These are phyloP conservation scores for Ostrea edulis DNA, from an alignment of 1,140 invertebrate species.

Conservation along the genomic window DNA sequence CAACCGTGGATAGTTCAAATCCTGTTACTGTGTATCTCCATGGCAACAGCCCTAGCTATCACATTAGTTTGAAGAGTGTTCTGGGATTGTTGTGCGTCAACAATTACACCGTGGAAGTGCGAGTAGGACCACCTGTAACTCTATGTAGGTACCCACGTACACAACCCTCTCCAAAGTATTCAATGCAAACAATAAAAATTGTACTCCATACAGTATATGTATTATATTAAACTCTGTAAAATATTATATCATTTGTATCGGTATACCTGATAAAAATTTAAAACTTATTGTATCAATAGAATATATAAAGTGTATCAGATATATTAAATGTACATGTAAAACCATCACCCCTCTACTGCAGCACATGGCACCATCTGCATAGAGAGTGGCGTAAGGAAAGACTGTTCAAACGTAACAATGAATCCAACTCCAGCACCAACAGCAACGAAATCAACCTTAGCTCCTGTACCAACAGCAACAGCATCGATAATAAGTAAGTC, in stretches of 20 bases:
- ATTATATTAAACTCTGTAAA: no score
- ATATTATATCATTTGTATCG: no score
- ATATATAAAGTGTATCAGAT: no score
- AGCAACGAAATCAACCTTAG: neutral
- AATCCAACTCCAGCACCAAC: neutral
- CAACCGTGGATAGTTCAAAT: neutral
- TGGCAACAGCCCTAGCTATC: neutral
- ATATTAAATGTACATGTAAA: no score
- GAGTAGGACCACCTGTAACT: neutral
- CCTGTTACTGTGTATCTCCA: constrained; percentile 6
- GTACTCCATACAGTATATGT: no score
- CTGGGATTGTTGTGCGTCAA: neutral
- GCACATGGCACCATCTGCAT: neutral
- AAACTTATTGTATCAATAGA: no score
- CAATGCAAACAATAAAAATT: neutral
- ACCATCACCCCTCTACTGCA: neutral
- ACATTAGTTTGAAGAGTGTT: constrained; percentile 21
- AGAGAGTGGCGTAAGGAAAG: neutral
- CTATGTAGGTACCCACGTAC: neutral
- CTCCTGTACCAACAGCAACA: neutral
- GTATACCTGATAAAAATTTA: no score
- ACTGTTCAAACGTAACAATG: constrained; percentile 16
- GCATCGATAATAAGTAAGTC: neutral
- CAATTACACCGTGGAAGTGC: constrained; percentile 1
- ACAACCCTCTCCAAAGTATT: neutral